These are phyloP conservation scores for Riparia riparia DNA, from an alignment of 2,113 vertebrate genomes.

Conservation along the genomic window DNA sequence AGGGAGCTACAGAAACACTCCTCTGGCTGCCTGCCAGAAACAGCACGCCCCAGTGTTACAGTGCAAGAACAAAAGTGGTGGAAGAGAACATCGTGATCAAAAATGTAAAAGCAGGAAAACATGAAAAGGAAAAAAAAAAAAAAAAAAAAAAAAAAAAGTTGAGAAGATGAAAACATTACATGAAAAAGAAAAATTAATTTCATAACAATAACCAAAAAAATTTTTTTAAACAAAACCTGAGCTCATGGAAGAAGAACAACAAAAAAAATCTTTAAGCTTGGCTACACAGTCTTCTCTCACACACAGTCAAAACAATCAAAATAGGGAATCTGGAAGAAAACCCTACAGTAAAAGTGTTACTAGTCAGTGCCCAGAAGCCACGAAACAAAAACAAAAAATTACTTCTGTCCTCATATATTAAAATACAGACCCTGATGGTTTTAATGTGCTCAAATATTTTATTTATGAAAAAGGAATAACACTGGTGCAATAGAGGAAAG, in stretches of 20 bases:
- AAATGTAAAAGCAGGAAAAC: neutral
- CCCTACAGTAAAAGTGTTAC: neutral
- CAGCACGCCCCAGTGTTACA: fast-evolving
- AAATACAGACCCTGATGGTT: neutral
- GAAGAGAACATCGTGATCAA: neutral
- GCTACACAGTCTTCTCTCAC: neutral
- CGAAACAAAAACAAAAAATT: neutral
- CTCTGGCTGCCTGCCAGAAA: neutral
- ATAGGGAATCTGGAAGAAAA: neutral
- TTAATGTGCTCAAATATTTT: neutral
- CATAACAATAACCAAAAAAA: fast-evolving
- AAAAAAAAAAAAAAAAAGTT: neutral
- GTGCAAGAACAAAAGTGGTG: fast-evolving
- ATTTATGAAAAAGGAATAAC: neutral
- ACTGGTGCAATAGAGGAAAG: neutral
- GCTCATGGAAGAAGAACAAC: neutral
- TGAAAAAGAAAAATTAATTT: neutral
- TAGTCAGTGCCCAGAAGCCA: neutral
- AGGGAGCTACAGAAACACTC: fast-evolving
- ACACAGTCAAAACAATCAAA: neutral
- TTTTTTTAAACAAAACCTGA: neutral
- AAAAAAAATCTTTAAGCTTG: neutral
- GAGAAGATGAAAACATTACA: neutral
- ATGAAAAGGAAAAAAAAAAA: neutral
- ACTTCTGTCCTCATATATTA: neutral